Percentiles rank a stretch among this genome's conserved stretches.
Evolutionary conservation across 2,113 vertebrate species (phyloP).

Genomic region (Mustela nigripes): DNA sequence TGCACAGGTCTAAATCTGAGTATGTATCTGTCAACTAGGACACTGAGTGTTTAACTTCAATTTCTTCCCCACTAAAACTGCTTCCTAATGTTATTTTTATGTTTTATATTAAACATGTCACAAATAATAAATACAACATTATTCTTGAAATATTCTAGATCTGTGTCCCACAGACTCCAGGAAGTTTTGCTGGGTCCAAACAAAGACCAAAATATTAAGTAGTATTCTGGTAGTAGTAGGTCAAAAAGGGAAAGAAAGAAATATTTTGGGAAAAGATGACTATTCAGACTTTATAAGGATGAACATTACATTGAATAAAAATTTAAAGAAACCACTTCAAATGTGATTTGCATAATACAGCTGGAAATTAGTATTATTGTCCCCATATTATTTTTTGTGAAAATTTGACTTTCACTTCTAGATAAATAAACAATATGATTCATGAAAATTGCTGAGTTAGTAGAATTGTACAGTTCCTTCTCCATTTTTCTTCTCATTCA

Average conservation of each 20-base stretch:
- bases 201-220: slow-evolving; percentile 60
- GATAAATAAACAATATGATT: slow-evolving; percentile 57
- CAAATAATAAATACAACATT: slow-evolving; percentile 63
- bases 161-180: slow-evolving; percentile 18
- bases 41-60: slow-evolving; percentile 75
- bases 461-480: slow-evolving; percentile 53
- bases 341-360: slow-evolving; percentile 45
- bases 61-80: slow-evolving; percentile 73
- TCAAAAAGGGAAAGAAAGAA: slow-evolving; percentile 4
- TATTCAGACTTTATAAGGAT: slow-evolving; percentile 27
- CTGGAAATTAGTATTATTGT: slow-evolving; percentile 30
- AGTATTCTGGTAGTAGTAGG: slow-evolving; percentile 35
- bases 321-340: slow-evolving; percentile 54
- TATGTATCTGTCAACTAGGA: slow-evolving; percentile 77
- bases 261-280: slow-evolving; percentile 28
- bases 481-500: slow-evolving; percentile 34
- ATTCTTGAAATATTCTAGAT: slow-evolving; percentile 59
- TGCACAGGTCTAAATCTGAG: slow-evolving; percentile 72
- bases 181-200: slow-evolving; percentile 34
- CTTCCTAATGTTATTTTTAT: slow-evolving; percentile 57
- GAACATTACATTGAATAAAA: slow-evolving; percentile 15
- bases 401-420: slow-evolving; percentile 57
- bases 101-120: slow-evolving; percentile 63
- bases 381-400: slow-evolving; percentile 47
- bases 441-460: slow-evolving; percentile 53